Evolutionary conservation across 2,888 invertebrate genomes (phyloP), one percentile per base, ranked within the genome.

Genomic region (Aromia moschata): DNA sequence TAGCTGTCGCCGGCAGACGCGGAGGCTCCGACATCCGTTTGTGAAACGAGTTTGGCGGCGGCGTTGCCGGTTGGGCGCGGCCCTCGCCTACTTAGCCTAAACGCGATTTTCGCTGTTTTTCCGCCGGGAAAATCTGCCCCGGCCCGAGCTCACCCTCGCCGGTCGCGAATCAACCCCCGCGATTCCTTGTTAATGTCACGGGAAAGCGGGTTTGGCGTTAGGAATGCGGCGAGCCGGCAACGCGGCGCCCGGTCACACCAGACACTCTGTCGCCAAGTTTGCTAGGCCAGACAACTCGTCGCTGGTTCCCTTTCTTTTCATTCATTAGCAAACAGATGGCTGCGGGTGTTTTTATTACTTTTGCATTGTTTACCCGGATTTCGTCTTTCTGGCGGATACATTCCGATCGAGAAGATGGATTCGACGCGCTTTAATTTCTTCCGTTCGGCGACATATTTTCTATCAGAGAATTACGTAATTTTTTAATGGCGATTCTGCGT

Each of bases 251-350:
- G 87, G 87, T 89, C 89, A 88, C 86, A 88, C 91, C 91, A 93
- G 93, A 93, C 93, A 92, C 90, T 91, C 91, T 92, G 93, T 93
- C 93, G 93, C 93, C 93, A 87, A 88, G 86, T 89, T 86, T 84
- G 88, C 85, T 86, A 86, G 85, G 86, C 89, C 88, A 89, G 90
- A 90, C 89, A 89, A 84, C 85, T 86, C 88, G 89, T 89, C 89
- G 88, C 86, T 86, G 67, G 70, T 70, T 70, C 68, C 69, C 69
- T 73, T 72, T 71, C 71, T 73, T 74, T 74, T 74, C 75, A 74
- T 75, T 75, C 72, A 70, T 70, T 60, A 60, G 61, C 56, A 57
- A 58, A 57, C 58, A 57, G 60, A 63, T 61, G 59, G 60, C 33
- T 41, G 55, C 53, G 45, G 49, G 56, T 54, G 56, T 60, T 56